phyloP scores from a whole-genome alignment of 2,113 vertebrate genomes.

The Castor canadensis region DNA sequence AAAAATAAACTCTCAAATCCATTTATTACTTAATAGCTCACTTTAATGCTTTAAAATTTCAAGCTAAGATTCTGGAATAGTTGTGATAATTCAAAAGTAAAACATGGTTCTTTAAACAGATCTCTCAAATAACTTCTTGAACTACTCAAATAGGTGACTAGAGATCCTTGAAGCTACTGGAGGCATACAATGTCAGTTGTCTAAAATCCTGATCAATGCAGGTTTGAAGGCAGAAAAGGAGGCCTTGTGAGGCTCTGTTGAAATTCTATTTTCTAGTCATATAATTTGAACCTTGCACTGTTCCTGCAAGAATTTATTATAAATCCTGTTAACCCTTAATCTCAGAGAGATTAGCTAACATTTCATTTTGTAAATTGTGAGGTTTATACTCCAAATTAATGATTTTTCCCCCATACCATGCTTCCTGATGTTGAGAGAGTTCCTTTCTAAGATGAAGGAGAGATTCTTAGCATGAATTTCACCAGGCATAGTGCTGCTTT shows the following conservation, averaged over 20 bases:
- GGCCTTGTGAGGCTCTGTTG: not conserved
- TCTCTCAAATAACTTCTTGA: not conserved
- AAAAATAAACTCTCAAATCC: slow-evolving; percentile 32
- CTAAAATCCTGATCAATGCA: not conserved
- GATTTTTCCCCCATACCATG: not conserved
- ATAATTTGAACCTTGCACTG: too few species aligned
- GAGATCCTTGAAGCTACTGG: not conserved
- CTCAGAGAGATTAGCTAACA: slow-evolving; percentile 3
- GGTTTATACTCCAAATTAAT: not conserved
- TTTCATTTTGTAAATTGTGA: not conserved
- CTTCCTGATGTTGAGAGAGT: not conserved
- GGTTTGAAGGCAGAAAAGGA: not conserved
- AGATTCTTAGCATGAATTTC: not conserved
- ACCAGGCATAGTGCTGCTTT: not conserved
- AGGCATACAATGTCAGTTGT: not conserved
- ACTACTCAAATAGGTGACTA: not conserved
- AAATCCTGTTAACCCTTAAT: not conserved
- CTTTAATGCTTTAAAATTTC: not conserved
- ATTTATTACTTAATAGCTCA: slow-evolving; percentile 27
- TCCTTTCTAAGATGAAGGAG: not conserved
- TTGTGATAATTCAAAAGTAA: slow-evolving; percentile 6
- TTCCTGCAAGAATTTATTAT: not conserved
- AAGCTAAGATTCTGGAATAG: not conserved
- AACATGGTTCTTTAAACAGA: slow-evolving; percentile 11
- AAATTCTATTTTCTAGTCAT: slow-evolving; percentile 25